Evolutionary conservation across 2,888 invertebrate species (phyloP), one percentile per base, ranked within the genome.

Genomic region (Monochamus alternatus): DNA sequence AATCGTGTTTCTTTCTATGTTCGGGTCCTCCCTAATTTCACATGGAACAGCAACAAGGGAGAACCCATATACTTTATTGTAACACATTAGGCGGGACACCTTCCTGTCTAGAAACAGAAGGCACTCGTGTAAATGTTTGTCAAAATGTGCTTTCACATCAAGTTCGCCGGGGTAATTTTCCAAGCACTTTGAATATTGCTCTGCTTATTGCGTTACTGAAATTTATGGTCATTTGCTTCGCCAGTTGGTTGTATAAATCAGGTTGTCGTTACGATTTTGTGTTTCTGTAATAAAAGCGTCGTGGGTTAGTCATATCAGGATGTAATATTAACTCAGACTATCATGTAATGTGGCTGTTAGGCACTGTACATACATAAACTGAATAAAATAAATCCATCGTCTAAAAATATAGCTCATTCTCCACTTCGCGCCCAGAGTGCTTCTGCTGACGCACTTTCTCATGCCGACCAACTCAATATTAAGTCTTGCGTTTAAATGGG

Each of bases 241-340:
- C 38, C 55, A 55, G 55, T n/a, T 55, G 55, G 55, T 55, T 55
- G n/a, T 55, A 55, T 55, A 55, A 55, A 55, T 55, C 55, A 55
- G 55, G 55, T 22, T 55, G 55, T 4, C 55, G 55, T 55, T 55
- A 55, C 55, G 55, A 55, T 55, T 55, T 55, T 55, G 55, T 55
- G 22, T 14, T 55, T 51, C 51, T 51, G 7, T n/a, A n/a, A 14
- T n/a, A 55, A 55, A n/a, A 55, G 14, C 10, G 14, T 0, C 47
- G 3, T 10, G n/a, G 51, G 14, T 55, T 55, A 55, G n/a, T 55
- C n/a, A 14, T 55, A 4, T n/a, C 14, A 2, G 3, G 22, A 12
- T n/a, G 22, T 3, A 22, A n/a, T 22, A 14, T 55, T 55, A 55
- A 5, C n/a, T 55, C 55, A n/a, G 14, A 55, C n/a, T 12, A 55